These are phyloP conservation scores for Troglohyphantes excavatus DNA, from an alignment of 2,888 invertebrate genomes.

Conservation along the genomic window DNA sequence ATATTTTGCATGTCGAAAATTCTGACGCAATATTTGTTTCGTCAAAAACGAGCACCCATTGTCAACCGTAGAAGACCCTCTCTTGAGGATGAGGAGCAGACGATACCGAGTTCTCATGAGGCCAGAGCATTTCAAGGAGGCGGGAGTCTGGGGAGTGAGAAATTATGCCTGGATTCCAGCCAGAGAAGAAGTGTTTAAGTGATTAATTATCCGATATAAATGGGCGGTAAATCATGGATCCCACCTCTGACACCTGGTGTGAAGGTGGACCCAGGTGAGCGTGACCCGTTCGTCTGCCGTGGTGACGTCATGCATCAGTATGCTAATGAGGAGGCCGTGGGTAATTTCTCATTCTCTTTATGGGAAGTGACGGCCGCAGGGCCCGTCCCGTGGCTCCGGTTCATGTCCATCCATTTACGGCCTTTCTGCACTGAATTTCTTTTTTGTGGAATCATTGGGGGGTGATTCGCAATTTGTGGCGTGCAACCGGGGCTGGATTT, in stretches of 20 bases:
- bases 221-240: slow-evolving; percentile 58
- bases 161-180: background rate
- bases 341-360: background rate
- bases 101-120: no score
- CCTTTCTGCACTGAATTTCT: background rate
- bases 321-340: slow-evolving; percentile 30
- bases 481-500: no score
- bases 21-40: background rate
- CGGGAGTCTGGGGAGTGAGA: background rate
- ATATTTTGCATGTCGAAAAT: background rate
- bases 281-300: slow-evolving; percentile 4
- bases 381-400: no score
- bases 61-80: no score
- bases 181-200: slow-evolving; percentile 22
- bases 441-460: no score
- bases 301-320: slow-evolving; percentile 25
- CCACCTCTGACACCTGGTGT: slow-evolving; percentile 62
- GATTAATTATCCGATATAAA: slow-evolving; percentile 58
- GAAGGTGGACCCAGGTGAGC: slow-evolving; percentile 44
- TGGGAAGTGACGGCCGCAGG: background rate
- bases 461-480: no score
- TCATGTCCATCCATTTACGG: background rate
- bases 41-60: background rate
- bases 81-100: no score
- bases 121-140: no score